Conservation (phyloP, 2,797 vertebrate genomes). For the Chaenodraco wilsoni region DNA sequence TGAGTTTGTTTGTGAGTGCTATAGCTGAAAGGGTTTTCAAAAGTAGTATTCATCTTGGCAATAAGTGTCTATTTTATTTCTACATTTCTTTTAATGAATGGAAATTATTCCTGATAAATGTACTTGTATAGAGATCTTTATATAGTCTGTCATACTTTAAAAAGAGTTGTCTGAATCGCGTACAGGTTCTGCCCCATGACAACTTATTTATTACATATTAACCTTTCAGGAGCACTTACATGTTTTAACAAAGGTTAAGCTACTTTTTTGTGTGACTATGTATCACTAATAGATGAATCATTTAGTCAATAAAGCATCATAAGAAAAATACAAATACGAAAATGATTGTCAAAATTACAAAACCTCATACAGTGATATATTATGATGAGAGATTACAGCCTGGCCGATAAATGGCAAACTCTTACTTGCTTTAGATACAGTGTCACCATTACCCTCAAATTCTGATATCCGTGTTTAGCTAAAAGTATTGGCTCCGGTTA, state of each 20-base stretch:
- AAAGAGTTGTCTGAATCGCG: background rate
- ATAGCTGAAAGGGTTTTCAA: constrained; percentile 7
- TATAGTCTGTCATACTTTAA: background rate
- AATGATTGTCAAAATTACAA: too few species aligned
- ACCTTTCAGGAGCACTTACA: too few species aligned
- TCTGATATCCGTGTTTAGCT: too few species aligned
- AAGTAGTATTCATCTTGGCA: constrained; percentile 1
- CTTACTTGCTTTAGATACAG: too few species aligned
- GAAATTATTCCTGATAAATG: background rate
- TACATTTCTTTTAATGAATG: background rate
- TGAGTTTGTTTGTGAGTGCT: constrained; percentile 15
- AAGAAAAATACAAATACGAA: too few species aligned
- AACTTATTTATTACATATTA: background rate
- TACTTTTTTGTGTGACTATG: background rate
- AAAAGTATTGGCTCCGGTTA: too few species aligned
- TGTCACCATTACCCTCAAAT: too few species aligned
- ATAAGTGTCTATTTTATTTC: background rate
- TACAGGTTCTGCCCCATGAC: too few species aligned
- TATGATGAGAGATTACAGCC: too few species aligned
- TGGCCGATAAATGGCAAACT: too few species aligned
- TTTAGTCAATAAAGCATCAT: too few species aligned
- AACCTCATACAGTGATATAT: too few species aligned
- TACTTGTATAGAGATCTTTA: background rate
- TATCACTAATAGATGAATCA: background rate
- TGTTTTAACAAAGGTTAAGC: background rate